Conservation (phyloP, 2,797 vertebrate species). For the Gymnothorax reevesii region DNA sequence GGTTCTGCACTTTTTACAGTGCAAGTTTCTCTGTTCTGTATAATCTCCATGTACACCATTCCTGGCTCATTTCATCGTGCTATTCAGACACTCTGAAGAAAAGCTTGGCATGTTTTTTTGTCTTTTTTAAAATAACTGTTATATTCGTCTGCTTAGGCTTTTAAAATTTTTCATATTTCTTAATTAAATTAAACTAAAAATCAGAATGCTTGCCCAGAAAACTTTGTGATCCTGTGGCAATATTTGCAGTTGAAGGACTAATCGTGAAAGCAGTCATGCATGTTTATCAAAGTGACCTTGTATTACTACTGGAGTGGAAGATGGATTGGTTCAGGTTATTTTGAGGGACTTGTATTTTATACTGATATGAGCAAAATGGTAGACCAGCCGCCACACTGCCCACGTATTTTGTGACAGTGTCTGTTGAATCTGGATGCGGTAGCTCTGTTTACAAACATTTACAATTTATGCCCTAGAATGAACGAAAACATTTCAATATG, state of each 20-base stretch:
- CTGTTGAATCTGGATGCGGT: not conserved
- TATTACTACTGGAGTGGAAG: slow-evolving; percentile 45
- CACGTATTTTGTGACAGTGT: slow-evolving; percentile 4
- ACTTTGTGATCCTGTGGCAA: slow-evolving; percentile 33
- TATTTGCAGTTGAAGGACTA: slow-evolving; percentile 44
- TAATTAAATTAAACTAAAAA: slow-evolving; percentile 5
- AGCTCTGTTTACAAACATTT: slow-evolving; percentile 56
- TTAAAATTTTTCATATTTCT: not conserved
- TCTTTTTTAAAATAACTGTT: not conserved
- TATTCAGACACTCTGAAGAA: not conserved
- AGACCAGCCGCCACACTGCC: not conserved
- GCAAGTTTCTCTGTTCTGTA: not conserved
- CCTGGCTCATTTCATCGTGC: not conserved
- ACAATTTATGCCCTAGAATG: slow-evolving; percentile 58
- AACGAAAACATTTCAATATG: slow-evolving; percentile 62
- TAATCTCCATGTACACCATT: not conserved
- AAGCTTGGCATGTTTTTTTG: not conserved
- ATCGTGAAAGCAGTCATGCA: slow-evolving; percentile 49
- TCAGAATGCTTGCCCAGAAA: not conserved
- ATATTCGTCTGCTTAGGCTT: not conserved
- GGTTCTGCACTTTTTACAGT: slow-evolving; percentile 4
- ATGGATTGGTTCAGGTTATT: not conserved
- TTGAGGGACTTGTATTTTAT: not conserved
- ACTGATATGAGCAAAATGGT: not conserved
- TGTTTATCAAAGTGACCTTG: slow-evolving; percentile 55